These are phyloP conservation scores for Chrysolina haemoptera DNA, from an alignment of 2,888 invertebrate species.

Conservation along the genomic window DNA sequence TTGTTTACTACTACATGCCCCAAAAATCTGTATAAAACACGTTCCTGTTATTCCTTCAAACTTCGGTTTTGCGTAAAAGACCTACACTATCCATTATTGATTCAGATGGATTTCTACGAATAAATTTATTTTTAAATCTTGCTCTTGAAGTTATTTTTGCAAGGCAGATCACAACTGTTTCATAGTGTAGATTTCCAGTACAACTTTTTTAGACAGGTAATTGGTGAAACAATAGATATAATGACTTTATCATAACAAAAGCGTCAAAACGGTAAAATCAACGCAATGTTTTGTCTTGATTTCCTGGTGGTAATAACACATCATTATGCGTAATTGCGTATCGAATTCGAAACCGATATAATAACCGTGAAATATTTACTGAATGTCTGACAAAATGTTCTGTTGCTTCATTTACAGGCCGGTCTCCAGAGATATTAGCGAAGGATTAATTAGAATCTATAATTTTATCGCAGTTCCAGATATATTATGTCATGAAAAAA, in stretches of 20 bases:
- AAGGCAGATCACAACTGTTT: no score
- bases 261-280: background rate
- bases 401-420: background rate
- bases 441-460: no score
- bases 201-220: background rate
- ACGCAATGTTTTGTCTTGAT: background rate
- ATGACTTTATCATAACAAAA: background rate
- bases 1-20: no score
- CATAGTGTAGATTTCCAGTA: background rate
- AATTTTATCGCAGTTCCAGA: background rate
- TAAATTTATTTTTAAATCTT: no score
- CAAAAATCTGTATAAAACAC: no score
- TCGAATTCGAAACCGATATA: constrained; percentile 7
- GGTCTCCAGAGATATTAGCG: no score
- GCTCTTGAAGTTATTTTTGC: no score
- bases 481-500: no score
- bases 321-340: constrained; percentile 15
- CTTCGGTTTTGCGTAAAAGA: no score
- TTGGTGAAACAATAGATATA: background rate
- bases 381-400: background rate
- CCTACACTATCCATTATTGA: no score
- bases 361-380: constrained; percentile 2
- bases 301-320: constrained; percentile 12
- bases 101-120: no score
- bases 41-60: no score